Conservation (phyloP, 2,113 vertebrate genomes). For the Oreocharis arfaki region DNA sequence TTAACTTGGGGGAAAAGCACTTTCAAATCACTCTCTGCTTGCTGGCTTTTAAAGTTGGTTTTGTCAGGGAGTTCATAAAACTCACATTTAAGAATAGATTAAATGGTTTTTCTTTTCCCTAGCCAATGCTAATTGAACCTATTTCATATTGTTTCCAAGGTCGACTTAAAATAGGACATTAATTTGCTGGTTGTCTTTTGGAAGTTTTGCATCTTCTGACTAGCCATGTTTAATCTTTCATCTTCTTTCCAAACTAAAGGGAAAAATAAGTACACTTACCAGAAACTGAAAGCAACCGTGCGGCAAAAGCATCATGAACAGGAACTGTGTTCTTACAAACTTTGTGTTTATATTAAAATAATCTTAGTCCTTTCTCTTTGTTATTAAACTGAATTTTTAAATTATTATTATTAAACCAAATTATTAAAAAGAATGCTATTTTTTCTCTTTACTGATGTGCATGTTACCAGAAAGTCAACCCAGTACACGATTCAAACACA, state of each 20-base stretch:
- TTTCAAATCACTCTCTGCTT: background rate
- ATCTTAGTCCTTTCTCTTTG: background rate
- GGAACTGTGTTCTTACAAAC: background rate
- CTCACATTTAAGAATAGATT: background rate
- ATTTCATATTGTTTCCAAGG: background rate
- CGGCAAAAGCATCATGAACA: background rate
- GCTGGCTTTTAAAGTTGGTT: background rate
- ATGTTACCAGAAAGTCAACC: background rate
- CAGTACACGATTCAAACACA: background rate
- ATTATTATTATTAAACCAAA: background rate
- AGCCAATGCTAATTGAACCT: background rate
- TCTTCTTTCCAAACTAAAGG: background rate
- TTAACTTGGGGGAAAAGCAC: background rate
- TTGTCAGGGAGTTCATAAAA: background rate
- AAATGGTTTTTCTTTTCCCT: background rate
- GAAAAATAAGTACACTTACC: background rate
- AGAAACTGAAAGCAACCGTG: background rate
- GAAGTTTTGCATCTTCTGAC: background rate
- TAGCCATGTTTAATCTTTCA: background rate
- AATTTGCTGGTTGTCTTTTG: background rate
- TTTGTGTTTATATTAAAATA: background rate
- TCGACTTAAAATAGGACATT: background rate
- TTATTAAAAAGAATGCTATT: background rate
- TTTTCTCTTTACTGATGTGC: background rate
- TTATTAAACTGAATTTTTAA: background rate